phyloP scores from a whole-genome alignment of 1,140 invertebrate species.

The Ladona fulva region DNA sequence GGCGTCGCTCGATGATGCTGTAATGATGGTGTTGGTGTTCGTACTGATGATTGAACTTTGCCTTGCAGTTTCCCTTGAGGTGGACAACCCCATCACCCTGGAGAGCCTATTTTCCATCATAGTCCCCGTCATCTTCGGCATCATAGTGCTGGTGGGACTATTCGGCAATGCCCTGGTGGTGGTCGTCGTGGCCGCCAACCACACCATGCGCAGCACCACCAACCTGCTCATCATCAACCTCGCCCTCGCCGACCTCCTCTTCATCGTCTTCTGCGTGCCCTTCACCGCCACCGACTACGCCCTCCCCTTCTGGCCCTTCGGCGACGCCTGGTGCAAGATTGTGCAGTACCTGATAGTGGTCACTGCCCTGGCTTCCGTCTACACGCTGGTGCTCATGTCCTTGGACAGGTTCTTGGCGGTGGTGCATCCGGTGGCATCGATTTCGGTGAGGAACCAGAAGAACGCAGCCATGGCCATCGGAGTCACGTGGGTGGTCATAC shows the following conservation, averaged over 20 bases:
- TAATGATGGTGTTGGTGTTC: too few species aligned
- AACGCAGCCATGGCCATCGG: constrained; percentile 74
- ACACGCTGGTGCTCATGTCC: constrained; percentile 91
- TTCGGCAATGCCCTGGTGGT: constrained; percentile 54
- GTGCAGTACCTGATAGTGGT: constrained; percentile 78
- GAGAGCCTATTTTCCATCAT: constrained; percentile 56
- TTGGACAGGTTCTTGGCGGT: constrained; percentile 90
- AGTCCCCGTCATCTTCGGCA: constrained; percentile 78
- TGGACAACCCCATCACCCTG: constrained; percentile 27
- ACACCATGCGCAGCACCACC: constrained; percentile 86
- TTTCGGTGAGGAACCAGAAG: constrained; percentile 74
- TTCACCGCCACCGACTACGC: constrained; percentile 86
- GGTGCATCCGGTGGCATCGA: constrained; percentile 85
- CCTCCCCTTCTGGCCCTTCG: constrained; percentile 82
- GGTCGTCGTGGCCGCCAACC: constrained; percentile 69
- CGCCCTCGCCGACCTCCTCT: constrained; percentile 82
- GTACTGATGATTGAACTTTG: too few species aligned
- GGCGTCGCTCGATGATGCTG: too few species aligned
- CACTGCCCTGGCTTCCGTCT: constrained; percentile 87
- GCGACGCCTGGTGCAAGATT: constrained; percentile 81
- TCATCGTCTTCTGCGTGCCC: constrained; percentile 92
- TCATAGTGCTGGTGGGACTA: constrained; percentile 78
- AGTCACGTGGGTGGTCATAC: constrained; percentile 71
- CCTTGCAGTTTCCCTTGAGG: too few species aligned
- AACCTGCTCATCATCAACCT: constrained; percentile 86